Conservation (phyloP, 2,888 invertebrate species). For the Ophion obscuratus region DNA sequence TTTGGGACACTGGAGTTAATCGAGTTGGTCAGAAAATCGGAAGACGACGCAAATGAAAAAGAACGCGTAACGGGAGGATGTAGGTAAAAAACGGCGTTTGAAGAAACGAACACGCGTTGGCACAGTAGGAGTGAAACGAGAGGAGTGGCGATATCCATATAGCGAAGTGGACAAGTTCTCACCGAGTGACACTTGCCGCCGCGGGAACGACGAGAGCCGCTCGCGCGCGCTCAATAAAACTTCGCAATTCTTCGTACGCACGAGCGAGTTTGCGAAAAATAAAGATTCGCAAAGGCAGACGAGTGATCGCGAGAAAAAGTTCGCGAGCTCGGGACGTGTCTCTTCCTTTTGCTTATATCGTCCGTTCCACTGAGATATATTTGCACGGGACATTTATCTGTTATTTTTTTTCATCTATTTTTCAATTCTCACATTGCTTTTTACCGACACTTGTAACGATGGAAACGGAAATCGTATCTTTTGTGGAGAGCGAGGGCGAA, state of each 20-base stretch:
- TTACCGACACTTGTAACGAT: constrained; percentile 59
- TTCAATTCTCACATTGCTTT: not conserved
- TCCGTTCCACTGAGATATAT: not conserved
- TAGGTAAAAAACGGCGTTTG: not conserved
- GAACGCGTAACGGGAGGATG: constrained; percentile 24
- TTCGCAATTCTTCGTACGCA: constrained; percentile 3
- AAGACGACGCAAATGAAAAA: constrained; percentile 39
- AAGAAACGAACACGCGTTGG: constrained; percentile 31
- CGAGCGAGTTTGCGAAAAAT: not conserved
- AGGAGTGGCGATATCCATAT: constrained; percentile 63
- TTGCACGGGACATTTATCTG: not conserved
- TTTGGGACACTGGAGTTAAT: too few species aligned
- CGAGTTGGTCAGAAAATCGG: too few species aligned
- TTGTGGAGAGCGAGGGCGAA: constrained; percentile 74
- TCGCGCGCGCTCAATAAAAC: constrained; percentile 8
- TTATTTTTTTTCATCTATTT: not conserved
- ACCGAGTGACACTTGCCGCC: constrained; percentile 38
- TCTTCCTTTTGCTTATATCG: not conserved
- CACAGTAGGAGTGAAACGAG: constrained; percentile 33
- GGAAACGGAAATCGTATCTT: constrained; percentile 80
- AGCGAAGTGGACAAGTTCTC: constrained; percentile 57
- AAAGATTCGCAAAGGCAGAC: constrained; percentile 9
- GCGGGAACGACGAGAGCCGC: constrained; percentile 30
- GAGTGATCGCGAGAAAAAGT: not conserved
- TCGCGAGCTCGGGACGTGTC: not conserved